Base-by-base conservation (phyloP, 2,888 invertebrate genomes). In the Pyrrhia umbra region DNA sequence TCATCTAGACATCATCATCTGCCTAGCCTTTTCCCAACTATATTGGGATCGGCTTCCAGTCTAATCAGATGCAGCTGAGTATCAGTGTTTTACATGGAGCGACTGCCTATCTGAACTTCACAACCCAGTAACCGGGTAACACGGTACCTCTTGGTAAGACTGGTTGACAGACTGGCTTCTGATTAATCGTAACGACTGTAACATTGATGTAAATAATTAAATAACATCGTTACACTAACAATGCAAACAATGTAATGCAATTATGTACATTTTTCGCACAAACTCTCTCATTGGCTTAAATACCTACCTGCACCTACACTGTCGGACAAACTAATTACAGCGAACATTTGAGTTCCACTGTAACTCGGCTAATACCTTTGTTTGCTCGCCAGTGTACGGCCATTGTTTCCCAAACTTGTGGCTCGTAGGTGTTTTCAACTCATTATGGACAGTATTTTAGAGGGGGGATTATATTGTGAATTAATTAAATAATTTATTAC, bases 371-470 rank as follows among this genome's bases (percentile, higher is more conserved):
- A 59, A 72, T 58, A 56, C 64, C 56, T 62, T 68, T 72, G 68
- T 75, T 72, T 71, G 63, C 58, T 54, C 47, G 63, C 15, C 63
- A 64, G 55, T 68, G 59, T 76, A 60, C 50, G 46, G 27, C 20
- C 27, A 60, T 16, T 55, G 55, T 58, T 57, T 52, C 45, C 45
- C 30, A 49, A 67, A 75, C 55, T 70, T 52, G 39, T 50, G 45
- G 54, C 30, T 43, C 34, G 8, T 6, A 16, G 18, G 50, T 70
- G 45, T 58, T 70, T 50, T 47, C 25, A 34, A 46, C 42, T 50
- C 2, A 68, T 66, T 47, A 42, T 39, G 18, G 13, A 18, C 20
- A 55, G 30, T n/a, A 54, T 27, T 60, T 66, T 66, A 15, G 27
- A 65, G 15, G 45, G 34, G 15, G 15, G 20, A 50, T 25, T 23